Conservation (phyloP, 2,888 invertebrate genomes). For the Drosophila putrida region DNA sequence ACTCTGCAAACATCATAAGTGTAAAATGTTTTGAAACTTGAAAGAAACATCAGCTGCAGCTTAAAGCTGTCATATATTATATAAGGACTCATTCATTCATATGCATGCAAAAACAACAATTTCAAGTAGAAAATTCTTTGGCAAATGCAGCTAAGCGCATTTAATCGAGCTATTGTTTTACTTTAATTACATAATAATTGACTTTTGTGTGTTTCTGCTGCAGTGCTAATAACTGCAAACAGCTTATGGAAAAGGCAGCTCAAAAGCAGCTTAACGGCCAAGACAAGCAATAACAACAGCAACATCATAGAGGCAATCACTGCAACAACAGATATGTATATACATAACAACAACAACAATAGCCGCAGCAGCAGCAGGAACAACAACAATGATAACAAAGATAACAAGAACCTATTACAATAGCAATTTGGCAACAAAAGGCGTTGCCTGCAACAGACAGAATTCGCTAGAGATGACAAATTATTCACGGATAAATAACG, state of each 20-base stretch:
- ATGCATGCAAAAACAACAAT: conserved; percentile 20
- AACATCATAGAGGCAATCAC: conserved; percentile 1
- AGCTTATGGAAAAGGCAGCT: conserved; percentile 59
- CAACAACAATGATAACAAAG: conserved; percentile 31
- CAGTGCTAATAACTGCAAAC: conserved; percentile 67
- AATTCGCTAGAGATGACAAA: conserved; percentile 8
- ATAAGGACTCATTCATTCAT: conserved; percentile 11
- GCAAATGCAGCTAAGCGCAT: conserved; percentile 56
- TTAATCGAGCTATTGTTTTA: conserved; percentile 71
- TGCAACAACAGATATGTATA: background rate
- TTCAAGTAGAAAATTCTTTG: conserved; percentile 6
- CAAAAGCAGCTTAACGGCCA: conserved; percentile 26
- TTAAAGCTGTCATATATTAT: conserved; percentile 4
- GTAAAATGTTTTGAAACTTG: background rate
- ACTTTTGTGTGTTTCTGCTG: conserved; percentile 44
- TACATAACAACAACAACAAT: conserved; percentile 30
- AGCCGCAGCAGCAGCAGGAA: conserved; percentile 21
- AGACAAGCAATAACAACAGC: conserved; percentile 14
- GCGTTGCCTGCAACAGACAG: conserved; percentile 51
- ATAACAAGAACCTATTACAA: conserved; percentile 29
- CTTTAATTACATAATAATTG: conserved; percentile 80
- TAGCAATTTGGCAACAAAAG: conserved; percentile 62
- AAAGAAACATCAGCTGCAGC: background rate
- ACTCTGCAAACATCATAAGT: background rate
- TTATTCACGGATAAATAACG: background rate